These are phyloP conservation scores for Ptychadena robeensis DNA, from an alignment of 2,797 vertebrate species.

Conservation along the genomic window DNA sequence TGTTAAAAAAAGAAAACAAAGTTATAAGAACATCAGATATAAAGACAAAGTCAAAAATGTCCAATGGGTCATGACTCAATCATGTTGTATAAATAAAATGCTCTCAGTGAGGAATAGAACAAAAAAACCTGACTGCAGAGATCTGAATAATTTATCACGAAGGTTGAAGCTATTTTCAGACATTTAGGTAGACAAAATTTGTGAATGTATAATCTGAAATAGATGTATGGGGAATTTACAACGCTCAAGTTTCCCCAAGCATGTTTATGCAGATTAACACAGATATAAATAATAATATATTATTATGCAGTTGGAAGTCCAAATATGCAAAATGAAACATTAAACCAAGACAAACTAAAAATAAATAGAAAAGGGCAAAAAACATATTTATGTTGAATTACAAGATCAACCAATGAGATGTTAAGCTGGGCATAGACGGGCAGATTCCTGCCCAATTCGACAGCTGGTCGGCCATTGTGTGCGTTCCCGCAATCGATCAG, in stretches of 20 bases:
- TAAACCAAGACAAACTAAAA: neutral
- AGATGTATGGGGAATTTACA: constrained; percentile 41
- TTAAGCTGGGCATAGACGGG: too few relatives aligned
- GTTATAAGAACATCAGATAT: constrained; percentile 42
- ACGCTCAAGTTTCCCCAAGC: neutral
- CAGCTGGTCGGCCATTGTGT: too few relatives aligned
- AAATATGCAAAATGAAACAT: neutral
- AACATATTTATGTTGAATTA: neutral
- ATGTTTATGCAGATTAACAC: constrained; percentile 1
- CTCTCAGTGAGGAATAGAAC: constrained; percentile 57
- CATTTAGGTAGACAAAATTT: constrained; percentile 56
- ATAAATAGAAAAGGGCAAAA: neutral
- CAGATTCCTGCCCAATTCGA: too few relatives aligned
- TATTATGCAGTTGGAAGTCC: neutral
- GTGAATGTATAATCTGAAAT: constrained; percentile 42
- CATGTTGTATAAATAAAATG: constrained; percentile 60
- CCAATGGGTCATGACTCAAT: constrained; percentile 59
- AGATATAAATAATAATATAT: neutral
- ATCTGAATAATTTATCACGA: constrained; percentile 59
- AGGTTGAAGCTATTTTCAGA: constrained; percentile 58
- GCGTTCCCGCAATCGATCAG: too few relatives aligned
- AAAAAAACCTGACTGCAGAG: constrained; percentile 58
- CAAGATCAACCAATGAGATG: neutral
- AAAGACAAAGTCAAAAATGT: constrained; percentile 59
- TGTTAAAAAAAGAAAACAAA: constrained; percentile 37